Evolutionary conservation across 1,140 invertebrate species (phyloP).

Genomic region (Zaprionus tsacasi): DNA sequence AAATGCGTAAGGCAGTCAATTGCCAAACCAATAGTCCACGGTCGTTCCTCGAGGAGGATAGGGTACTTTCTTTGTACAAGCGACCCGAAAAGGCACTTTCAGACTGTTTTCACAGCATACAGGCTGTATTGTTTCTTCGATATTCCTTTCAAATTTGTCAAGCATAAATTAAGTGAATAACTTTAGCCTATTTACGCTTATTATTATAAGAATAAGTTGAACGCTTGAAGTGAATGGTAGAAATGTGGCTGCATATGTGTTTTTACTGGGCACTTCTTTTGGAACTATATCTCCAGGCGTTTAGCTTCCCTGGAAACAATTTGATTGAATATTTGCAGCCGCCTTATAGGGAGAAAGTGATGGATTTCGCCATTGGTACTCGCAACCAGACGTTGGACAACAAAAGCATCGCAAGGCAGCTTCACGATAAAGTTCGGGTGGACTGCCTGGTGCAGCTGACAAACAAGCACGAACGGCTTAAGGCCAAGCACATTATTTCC

Average conservation of each 20-base stretch:
- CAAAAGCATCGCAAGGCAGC: constrained; percentile 88
- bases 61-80: too few species aligned
- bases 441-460: constrained; percentile 89
- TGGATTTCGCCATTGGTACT: constrained; percentile 17
- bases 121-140: too few species aligned
- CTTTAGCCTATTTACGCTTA: too few species aligned
- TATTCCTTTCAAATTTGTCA: too few species aligned
- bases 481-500: constrained; percentile 94
- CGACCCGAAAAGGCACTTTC: too few species aligned
- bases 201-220: too few species aligned
- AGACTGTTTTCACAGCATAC: too few species aligned
- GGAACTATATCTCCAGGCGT: constrained; percentile 14
- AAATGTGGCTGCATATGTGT: neutral
- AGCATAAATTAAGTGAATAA: too few species aligned
- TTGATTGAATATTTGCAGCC: constrained; percentile 1
- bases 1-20: too few species aligned
- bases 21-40: too few species aligned
- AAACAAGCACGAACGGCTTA: constrained; percentile 84
- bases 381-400: constrained; percentile 45
- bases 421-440: constrained; percentile 90
- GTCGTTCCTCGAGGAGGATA: too few species aligned
- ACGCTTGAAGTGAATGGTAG: neutral
- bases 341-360: constrained; percentile 44
- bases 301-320: neutral
- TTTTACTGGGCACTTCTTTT: neutral